Percentiles rank a stretch among this genome's conserved stretches.
Evolutionary conservation across 2,797 vertebrate species (phyloP).

Genomic region (Ctenochaetus hawaiiensis): DNA sequence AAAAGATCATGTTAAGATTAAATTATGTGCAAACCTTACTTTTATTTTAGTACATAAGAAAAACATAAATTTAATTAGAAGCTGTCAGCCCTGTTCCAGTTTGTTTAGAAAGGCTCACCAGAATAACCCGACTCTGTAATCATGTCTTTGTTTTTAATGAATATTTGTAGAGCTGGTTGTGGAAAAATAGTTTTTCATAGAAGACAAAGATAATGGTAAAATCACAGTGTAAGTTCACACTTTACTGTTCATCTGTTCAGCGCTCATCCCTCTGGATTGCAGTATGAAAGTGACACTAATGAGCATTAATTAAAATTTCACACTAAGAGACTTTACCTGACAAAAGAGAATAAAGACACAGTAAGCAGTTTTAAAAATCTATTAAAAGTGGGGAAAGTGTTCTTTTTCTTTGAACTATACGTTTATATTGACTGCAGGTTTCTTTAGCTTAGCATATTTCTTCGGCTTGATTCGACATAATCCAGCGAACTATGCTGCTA

Average conservation of each 20-base stretch:
- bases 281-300: conserved; percentile 36
- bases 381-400: background rate
- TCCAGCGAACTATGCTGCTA: background rate
- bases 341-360: background rate
- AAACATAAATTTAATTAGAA: conserved; percentile 21
- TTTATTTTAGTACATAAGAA: conserved; percentile 3
- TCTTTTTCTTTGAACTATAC: background rate
- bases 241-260: conserved; percentile 14
- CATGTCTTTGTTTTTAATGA: conserved; percentile 33
- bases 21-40: background rate
- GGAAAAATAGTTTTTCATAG: background rate
- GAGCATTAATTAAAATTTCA: conserved; percentile 49
- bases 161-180: background rate
- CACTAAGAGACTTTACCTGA: conserved; percentile 22
- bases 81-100: background rate
- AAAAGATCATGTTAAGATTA: background rate
- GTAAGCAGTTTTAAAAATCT: conserved; percentile 2
- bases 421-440: background rate
- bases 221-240: background rate
- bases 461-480: background rate
- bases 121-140: conserved; percentile 6
- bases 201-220: background rate
- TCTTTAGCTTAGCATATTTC: background rate
- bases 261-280: background rate
- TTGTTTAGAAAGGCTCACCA: background rate